Base-by-base conservation (phyloP, 2,888 invertebrate species). In the Ophion slaviceki region DNA sequence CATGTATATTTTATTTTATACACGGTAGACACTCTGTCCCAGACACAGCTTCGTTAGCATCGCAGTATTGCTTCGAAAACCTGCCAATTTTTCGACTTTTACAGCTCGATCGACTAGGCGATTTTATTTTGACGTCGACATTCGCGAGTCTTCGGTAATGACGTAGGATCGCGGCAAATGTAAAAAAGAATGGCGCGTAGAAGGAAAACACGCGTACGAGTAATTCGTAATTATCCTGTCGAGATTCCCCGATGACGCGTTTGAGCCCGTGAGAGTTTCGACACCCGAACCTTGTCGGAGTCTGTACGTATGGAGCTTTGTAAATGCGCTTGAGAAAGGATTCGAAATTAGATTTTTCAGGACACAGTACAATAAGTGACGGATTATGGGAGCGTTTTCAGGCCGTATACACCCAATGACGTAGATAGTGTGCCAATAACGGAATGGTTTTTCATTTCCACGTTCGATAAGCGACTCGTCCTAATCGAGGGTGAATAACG, bases 391-490 rank as follows among this genome's bases (percentile, higher is more conserved):
- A 64, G 80, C 68, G 32, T 32, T 32, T 74, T 82, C 32, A 20
- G 47, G 64, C 40, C 36, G 28, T 10, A 66, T 77, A 72, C 28
- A 20, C 24, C 36, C 67, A 85, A 80, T 82, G 53, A 82, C 62
- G 85, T 85, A 81, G 78, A 86, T 85, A 87, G 87, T 87, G 87
- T 53, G 53, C 87, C 86, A 87, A 87, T 86, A 81, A 66, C 76
- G 61, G 53, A 71, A 76, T 67, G 66, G 36, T 57, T 72, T 64
- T 79, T 78, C 67, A 36, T 36, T 75, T 66, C 53, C 68, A 45
- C 32, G 36, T 61, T 66, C 71, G 71, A 36, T 45, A 72, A 57
- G 32, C 40, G 59, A 80, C 64, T 74, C 32, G 59, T 67, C 75
- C 40, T 67, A 66, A n/a, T 64, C 2, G 17, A 53, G 10, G 61